Base-by-base conservation (phyloP, 92 coral and sea anemone genomes). In the Zoanthus gigantus region DNA sequence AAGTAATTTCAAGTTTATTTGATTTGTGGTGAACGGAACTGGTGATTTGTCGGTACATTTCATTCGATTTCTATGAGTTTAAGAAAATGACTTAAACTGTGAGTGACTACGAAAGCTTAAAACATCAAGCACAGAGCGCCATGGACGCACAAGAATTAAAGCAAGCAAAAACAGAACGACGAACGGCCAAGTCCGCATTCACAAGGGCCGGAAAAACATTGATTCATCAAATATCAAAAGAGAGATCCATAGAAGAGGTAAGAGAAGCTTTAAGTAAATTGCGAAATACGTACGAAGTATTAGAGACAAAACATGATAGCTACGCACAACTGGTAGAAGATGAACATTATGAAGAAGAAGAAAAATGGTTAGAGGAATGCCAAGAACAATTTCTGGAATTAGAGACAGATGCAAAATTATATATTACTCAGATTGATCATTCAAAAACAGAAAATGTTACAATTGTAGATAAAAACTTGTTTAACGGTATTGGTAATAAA, bases 251-350 rank as follows among this genome's bases (percentile, higher is more conserved):
- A 74, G 47, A 57, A 15, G 75, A 86, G 75, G 83, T 74, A 75
- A 60, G 89, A 23, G 48, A 82, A 74, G 82, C 84, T 46, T 63
- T 82, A 47, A 31, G 13, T 68, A 89, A 89, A 54, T 44, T 89
- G 23, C 72, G 82, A 34, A 56, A 42, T 45, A 82, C 76, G 71
- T 89, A 74, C 61, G 91, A 89, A 13, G 60, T 54, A 58, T 82
- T 83, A 67, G 88, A 82, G 65, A 81, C 14, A 3, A 89, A 89
- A 52, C 88, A 89, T 52, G 88, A 89, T 3, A 75, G 57, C 8
- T 89, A 74, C 65, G 61, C 88, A 44, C 69, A 74, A 61, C 12
- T 37, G 6, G 73, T 83, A 2, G 91, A 73, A 42, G 53, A 88
- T 66, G 65, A 83, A 60, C 61, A 58, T 34, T 82, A 57, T 47